phyloP scores from a whole-genome alignment of 2,888 invertebrate species.

The Drosophila peninsularis region DNA sequence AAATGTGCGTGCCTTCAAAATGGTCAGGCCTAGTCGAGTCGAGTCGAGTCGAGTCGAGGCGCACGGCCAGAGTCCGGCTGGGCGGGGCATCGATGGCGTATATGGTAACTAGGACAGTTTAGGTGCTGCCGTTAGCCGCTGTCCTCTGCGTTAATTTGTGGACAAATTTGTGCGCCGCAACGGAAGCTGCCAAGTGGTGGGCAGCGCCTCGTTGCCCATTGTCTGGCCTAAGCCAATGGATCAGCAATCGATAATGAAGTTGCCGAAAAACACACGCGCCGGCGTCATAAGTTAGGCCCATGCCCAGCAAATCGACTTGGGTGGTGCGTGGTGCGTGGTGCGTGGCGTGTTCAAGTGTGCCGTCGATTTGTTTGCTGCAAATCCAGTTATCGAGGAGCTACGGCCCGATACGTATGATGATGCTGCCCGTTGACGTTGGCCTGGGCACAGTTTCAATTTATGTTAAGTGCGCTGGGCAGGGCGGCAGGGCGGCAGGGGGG shows the following conservation, averaged over 20 bases:
- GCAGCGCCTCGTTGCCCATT: constrained; percentile 58
- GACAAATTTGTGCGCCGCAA: constrained; percentile 77
- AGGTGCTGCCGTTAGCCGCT: constrained; percentile 48
- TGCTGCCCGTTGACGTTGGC: constrained; percentile 32
- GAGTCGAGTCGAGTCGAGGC: too few relatives aligned
- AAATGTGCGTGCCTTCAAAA: constrained; percentile 69
- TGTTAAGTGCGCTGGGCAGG: constrained; percentile 48
- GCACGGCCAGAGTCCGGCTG: constrained; percentile 1
- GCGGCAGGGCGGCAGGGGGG: background rate
- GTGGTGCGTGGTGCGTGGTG: constrained; percentile 18
- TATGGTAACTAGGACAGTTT: constrained; percentile 69
- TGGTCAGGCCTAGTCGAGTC: too few relatives aligned
- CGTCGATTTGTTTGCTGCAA: constrained; percentile 78
- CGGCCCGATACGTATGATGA: constrained; percentile 21
- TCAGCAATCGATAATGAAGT: constrained; percentile 80
- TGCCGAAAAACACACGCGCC: constrained; percentile 71
- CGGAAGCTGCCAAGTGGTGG: constrained; percentile 51
- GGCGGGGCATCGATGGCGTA: background rate
- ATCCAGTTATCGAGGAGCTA: constrained; percentile 80
- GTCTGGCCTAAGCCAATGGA: constrained; percentile 72
- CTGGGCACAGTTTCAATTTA: constrained; percentile 59
- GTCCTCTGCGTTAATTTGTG: constrained; percentile 77
- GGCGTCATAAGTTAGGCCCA: constrained; percentile 68
- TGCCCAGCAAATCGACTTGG: constrained; percentile 1
- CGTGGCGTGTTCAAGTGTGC: constrained; percentile 55